Evolutionary conservation across 1,140 invertebrate species (phyloP).

Genomic region (Brachystomella parvula): DNA sequence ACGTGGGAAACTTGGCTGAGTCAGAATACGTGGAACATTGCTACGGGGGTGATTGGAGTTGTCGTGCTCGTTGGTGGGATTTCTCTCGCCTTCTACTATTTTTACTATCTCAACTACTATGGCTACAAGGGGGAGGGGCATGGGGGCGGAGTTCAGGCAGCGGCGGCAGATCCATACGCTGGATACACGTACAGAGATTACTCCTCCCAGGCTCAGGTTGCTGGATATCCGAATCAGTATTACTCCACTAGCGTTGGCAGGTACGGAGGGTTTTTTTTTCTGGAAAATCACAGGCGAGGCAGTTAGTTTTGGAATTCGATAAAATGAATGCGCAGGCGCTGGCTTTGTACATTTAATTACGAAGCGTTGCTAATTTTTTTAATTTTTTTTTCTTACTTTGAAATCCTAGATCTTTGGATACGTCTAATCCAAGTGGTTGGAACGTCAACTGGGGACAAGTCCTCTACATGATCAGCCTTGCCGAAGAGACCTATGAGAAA

Average conservation of each 20-base stretch:
- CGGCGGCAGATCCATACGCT: neutral
- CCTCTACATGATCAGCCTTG: constrained; percentile 33
- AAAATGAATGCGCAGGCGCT: neutral
- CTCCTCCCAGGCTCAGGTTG: neutral
- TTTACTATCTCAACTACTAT: constrained; percentile 21
- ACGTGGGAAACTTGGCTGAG: constrained; percentile 5
- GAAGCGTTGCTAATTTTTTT: constrained; percentile 1
- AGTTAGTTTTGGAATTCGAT: neutral
- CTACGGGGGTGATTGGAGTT: constrained; percentile 3
- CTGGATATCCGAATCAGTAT: neutral
- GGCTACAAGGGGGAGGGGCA: neutral
- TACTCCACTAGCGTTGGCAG: constrained; percentile 19
- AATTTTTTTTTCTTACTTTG: constrained; percentile 10
- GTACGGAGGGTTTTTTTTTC: constrained; percentile 7
- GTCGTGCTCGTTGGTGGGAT: constrained; percentile 25
- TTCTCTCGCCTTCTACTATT: constrained; percentile 20
- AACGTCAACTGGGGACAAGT: constrained; percentile 28
- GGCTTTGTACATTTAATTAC: neutral
- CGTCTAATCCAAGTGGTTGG: neutral
- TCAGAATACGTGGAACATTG: constrained; percentile 16
- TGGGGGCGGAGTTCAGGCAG: neutral
- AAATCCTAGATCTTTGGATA: constrained; percentile 8
- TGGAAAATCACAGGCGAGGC: neutral
- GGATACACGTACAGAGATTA: neutral
- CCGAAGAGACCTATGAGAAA: constrained; percentile 34